Evolutionary conservation across 2,888 invertebrate species (phyloP), one percentile per base, ranked within the genome.

Genomic region (Drosophila eohydei): DNA sequence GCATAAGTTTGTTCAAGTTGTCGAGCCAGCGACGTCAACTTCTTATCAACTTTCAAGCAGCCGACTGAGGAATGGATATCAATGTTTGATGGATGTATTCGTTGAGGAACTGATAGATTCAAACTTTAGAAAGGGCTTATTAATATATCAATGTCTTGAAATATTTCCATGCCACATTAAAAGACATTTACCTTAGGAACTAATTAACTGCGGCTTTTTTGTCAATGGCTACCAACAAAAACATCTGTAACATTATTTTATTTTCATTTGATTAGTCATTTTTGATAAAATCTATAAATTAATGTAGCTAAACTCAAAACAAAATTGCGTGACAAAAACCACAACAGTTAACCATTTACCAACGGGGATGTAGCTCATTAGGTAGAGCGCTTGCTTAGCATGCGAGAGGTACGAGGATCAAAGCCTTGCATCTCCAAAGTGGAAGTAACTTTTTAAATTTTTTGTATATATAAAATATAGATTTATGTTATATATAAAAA

Each of bases 351-450:
- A 21, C 21, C 1, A 1, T 1, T 1, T 21, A 21, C 21, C 21
- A 61, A 74, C 14, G 93, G 92, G 92, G 93, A 92, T 92, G 92
- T 93, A 92, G 93, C 93, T 93, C 92, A 93, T 91, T 92, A 92
- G 92, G 93, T 92, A 93, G 92, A 93, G 93, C 92, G 92, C 92
- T 92, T 92, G 92, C 92, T 92, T 92, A 92, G 92, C 92, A 92
- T 92, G 92, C 91, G 92, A 92, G 92, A 92, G 92, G 92, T 92
- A 92, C 92, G 92, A 91, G 92, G 92, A 92, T 92, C 92, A 90
- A 92, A 91, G 91, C 92, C 92, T 92, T 87, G 92, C 92, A 92
- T 92, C 91, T 92, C 92, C 92, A 92, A 28, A 0, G 0, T 0
- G 0, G 1, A 46, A 43, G 52, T 64, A 60, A 48, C 8, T 9